These are phyloP conservation scores for Oryzias dopingdopingensis DNA, from an alignment of 2,797 vertebrate species.

Conservation along the genomic window DNA sequence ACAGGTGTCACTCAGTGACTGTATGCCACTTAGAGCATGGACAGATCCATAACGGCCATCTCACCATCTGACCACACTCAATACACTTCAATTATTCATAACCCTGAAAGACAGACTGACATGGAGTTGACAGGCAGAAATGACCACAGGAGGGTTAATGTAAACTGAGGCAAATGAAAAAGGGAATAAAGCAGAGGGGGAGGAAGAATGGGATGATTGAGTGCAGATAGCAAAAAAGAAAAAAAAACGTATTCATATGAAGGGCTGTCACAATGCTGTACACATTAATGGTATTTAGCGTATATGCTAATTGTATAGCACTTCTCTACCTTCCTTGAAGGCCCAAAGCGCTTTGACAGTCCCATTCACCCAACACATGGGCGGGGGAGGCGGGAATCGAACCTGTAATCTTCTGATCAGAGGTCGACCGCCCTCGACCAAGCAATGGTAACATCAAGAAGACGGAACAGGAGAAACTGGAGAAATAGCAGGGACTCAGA, in stretches of 20 bases:
- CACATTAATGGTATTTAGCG: too few species aligned
- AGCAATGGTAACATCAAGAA: background rate
- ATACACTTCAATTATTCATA: slow-evolving; percentile 75
- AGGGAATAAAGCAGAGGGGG: slow-evolving; percentile 10
- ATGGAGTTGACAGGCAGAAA: slow-evolving; percentile 22
- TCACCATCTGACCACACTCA: slow-evolving; percentile 71
- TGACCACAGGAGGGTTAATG: slow-evolving; percentile 21
- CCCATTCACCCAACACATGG: too few species aligned
- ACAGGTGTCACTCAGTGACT: slow-evolving; percentile 62
- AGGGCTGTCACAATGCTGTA: too few species aligned
- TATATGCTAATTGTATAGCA: too few species aligned
- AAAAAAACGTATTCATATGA: background rate
- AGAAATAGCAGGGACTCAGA: background rate
- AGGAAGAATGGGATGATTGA: slow-evolving; percentile 22
- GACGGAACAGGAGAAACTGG: too few species aligned
- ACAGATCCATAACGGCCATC: slow-evolving; percentile 59
- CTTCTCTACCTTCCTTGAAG: too few species aligned
- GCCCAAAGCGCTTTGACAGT: too few species aligned
- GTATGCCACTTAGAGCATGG: slow-evolving; percentile 40
- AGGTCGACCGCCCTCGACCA: too few species aligned
- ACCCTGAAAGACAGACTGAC: slow-evolving; percentile 44
- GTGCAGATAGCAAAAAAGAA: slow-evolving; percentile 16
- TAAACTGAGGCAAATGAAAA: slow-evolving; percentile 29
- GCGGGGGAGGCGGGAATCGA: too few species aligned
- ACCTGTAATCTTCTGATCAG: too few species aligned